Evolutionary conservation across 1,140 invertebrate genomes (phyloP).

Genomic region (Drosophila triauraria): DNA sequence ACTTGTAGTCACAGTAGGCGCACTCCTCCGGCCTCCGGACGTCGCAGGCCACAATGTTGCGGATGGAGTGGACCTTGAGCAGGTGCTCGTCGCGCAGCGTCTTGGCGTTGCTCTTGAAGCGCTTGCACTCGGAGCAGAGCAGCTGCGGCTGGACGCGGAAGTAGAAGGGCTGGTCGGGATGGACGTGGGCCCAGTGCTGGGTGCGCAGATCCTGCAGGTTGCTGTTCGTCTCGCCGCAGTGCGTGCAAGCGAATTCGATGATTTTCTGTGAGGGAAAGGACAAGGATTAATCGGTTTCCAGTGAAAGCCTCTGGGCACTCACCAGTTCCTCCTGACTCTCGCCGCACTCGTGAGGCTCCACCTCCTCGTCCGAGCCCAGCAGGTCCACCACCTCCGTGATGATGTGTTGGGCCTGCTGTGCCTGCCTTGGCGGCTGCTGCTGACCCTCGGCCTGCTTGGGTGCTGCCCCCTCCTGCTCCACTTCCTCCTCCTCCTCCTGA

Average conservation of each 20-base stretch:
- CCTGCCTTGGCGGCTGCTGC: background rate
- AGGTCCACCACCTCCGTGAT: conserved; percentile 50
- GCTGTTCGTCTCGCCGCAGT: conserved; percentile 37
- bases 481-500: too few relatives aligned
- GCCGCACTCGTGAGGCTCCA: background rate
- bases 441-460: background rate
- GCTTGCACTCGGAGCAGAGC: conserved; percentile 46
- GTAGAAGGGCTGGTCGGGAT: conserved; percentile 56
- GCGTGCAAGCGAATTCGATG: conserved; percentile 49
- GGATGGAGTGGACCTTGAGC: conserved; percentile 12
- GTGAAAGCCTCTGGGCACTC: background rate
- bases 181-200: conserved; percentile 47
- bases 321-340: conserved; percentile 15
- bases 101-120: conserved; percentile 45
- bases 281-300: too few relatives aligned
- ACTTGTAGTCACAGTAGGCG: conserved; percentile 51
- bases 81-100: conserved; percentile 43
- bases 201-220: conserved; percentile 32
- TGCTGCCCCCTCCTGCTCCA: background rate
- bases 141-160: conserved; percentile 60
- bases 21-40: conserved; percentile 37
- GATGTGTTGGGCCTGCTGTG: background rate
- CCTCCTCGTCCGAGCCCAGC: conserved; percentile 58
- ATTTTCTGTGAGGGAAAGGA: conserved; percentile 4
- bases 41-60: conserved; percentile 50